Evolutionary conservation across 2,113 vertebrate species (phyloP), one percentile per base, ranked within the genome.

Genomic region (Azemiops feae): DNA sequence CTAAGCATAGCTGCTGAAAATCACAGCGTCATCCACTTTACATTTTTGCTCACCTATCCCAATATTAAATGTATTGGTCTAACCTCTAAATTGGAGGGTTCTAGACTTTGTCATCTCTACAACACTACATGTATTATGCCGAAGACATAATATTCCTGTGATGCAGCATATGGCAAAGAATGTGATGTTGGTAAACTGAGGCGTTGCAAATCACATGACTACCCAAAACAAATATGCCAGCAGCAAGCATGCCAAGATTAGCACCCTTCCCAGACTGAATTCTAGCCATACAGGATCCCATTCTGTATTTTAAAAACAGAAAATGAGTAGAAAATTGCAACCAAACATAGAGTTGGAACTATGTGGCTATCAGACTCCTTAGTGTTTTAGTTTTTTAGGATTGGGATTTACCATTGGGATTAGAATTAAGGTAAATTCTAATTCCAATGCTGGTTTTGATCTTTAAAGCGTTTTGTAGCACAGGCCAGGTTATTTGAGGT

Each of bases 131-230:
- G 87, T 93, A 92, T 10, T 99, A 98, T 89, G 96, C 96, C 0
- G 98, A 98, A 91, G 97, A 96, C 1, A 94, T 30, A 97, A 99
- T 93, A 57, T 98, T 58, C 97, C 97, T 45, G 97, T 98, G 53
- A 98, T 98, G 98, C 96, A 96, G 34, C 98, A 98, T 88, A 97
- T 99, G 27, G 98, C 98, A 43, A 99, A 99, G 95, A 99, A 99
- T 12, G 39, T 98, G 2, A 86, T 98, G 1, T 96, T 97, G 91
- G 97, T 99, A 90, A 99, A 98, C 5, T 90, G 97, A 0, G 97
- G 98, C 0, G 94, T 94, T 23, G 98, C 97, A 1, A 98, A 98
- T 85, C 97, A 98, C 25, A 69, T 96, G 98, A n/a, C 10, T 69
- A 30, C 60, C 30, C 12, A 98, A 95, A 98, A 97, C 0, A 99